Base-by-base conservation (phyloP, 1,140 invertebrate genomes). In the Agrypnia vestita region DNA sequence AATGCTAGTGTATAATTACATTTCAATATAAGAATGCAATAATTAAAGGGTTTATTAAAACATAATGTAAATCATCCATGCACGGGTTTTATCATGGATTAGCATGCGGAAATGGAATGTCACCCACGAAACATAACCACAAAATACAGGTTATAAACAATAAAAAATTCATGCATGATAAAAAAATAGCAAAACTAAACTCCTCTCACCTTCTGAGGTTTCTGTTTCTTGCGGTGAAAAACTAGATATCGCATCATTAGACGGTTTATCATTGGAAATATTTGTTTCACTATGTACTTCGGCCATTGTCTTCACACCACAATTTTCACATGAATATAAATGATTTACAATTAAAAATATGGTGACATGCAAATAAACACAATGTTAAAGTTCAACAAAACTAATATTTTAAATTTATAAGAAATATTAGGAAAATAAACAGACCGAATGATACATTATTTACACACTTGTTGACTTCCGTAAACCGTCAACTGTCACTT, bases 391-490 rank as follows among this genome's bases (percentile, higher is more conserved):
- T 64, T 35, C 61, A 13, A 64, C 35, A 64, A 11, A 19, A 13
- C 19, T 25, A 62, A 19, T 55, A 59, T 21, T 21, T 13, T 19
- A 19, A 59, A 15, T 21, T 19, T 59, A 10, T 59, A 59, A 15
- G 15, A 59, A 43, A 67, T 67, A 53, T 55, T 53, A 53, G 21
- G 46, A 72, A 55, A 72, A 55, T 13, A 51, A 51, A 17, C 15
- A 44, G 25, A 35, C 25, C 6, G 43, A 74, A 74, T 44, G 51
- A 74, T 53, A 74, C 25, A 74, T 59, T 76, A 61, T 75, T 59
- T 75, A 55, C 43, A 64, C 59, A 76, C 74, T 76, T 76, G 74
- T 76, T 76, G 74, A 76, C 55, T 62, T 59, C 67, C 67, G 67
- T 10, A 62, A 11, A 76, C 17, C 43, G 74, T 59, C 53, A 64